These are phyloP conservation scores for Arion vulgaris DNA, from an alignment of 1,140 invertebrate species.

Conservation along the genomic window DNA sequence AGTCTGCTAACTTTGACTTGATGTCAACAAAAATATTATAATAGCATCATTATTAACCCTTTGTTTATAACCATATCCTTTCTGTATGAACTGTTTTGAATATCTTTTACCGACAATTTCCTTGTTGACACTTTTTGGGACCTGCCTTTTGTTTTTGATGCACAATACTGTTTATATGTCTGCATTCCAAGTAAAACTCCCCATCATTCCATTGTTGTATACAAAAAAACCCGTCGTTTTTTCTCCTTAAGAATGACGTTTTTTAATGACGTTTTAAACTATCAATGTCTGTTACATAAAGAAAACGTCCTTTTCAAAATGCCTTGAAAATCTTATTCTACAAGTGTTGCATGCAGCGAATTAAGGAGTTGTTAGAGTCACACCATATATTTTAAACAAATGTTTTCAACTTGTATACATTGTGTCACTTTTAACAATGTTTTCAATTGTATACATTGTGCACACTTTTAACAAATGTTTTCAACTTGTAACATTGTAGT, in stretches of 20 bases:
- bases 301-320: background rate
- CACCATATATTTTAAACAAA: background rate
- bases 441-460: too few relatives aligned
- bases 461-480: too few relatives aligned
- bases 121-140: background rate
- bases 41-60: too few relatives aligned
- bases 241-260: background rate
- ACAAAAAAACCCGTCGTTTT: too few relatives aligned
- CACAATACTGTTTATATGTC: background rate
- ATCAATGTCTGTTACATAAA: background rate
- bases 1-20: too few relatives aligned
- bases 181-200: slow-evolving; percentile 6
- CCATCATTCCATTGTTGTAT: slow-evolving; percentile 4
- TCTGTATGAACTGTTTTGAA: too few relatives aligned
- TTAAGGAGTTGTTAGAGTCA: background rate
- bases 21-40: too few relatives aligned
- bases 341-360: slow-evolving; percentile 1
- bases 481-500: too few relatives aligned
- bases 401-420: background rate
- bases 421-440: too few relatives aligned
- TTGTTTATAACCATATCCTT: too few relatives aligned
- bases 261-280: background rate
- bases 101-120: too few relatives aligned
- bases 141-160: background rate
- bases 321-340: slow-evolving; percentile 1